Percentiles rank a stretch among this genome's conserved stretches.
Conservation (phyloP, 2,797 vertebrate genomes). For the Dipus sagitta region DNA sequence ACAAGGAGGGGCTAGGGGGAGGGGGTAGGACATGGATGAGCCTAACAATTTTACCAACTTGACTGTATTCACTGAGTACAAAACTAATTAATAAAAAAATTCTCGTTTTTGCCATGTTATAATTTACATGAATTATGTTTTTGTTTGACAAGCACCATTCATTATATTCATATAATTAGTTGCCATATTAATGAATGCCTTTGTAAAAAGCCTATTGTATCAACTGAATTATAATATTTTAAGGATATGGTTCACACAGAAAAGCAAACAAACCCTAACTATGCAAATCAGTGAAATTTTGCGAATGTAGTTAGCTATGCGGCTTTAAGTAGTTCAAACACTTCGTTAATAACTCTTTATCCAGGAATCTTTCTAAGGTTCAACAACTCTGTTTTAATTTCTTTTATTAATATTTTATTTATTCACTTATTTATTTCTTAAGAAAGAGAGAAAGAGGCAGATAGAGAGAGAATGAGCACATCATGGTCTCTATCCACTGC, state of each 20-base stretch:
- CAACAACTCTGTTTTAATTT: not conserved
- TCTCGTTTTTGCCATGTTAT: not conserved
- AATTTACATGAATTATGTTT: not conserved
- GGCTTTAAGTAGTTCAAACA: not conserved
- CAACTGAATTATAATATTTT: not conserved
- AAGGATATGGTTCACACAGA: not conserved
- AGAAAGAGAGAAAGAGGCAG: no score
- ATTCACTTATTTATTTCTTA: no score
- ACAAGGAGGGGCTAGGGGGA: no score
- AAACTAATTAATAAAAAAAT: no score
- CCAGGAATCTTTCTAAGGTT: not conserved
- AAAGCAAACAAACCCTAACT: not conserved
- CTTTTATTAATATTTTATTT: not conserved
- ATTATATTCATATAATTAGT: not conserved
- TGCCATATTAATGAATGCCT: not conserved
- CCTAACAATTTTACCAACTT: no score
- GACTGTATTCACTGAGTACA: no score
- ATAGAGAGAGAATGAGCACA: no score
- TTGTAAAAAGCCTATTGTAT: not conserved
- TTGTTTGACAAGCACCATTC: constrained; percentile 31
- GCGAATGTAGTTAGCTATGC: not conserved
- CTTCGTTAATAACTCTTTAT: not conserved
- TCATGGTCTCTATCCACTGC: no score
- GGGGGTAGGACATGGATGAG: no score
- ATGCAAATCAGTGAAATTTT: not conserved